Conservation (phyloP, 2,888 invertebrate genomes). For the Hermodice carunculata region DNA sequence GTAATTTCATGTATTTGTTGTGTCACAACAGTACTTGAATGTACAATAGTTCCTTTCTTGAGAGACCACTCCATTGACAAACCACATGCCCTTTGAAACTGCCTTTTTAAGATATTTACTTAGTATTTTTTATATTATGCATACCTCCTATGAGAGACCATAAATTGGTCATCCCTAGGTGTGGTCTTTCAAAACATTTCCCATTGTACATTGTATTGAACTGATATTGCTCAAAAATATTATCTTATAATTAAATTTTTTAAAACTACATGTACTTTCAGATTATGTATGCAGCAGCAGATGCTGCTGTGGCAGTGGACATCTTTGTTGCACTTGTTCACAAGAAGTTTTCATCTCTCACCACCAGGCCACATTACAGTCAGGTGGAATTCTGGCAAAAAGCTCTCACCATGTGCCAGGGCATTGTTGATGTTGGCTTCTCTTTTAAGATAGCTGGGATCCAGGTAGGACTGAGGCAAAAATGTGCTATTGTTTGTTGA, state of each 20-base stretch:
- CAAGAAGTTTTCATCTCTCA: constrained; percentile 43
- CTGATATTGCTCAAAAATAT: not conserved
- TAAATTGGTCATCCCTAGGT: not conserved
- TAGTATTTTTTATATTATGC: too few species aligned
- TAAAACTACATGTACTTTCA: constrained; percentile 34
- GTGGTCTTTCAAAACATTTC: not conserved
- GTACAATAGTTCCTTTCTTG: too few species aligned
- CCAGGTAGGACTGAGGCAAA: too few species aligned
- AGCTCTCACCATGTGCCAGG: constrained; percentile 50
- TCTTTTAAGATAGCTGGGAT: too few species aligned
- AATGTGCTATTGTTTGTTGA: too few species aligned
- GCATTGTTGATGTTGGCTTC: constrained; percentile 43
- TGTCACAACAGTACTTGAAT: too few species aligned
- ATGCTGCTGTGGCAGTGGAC: constrained; percentile 80
- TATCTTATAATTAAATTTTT: not conserved
- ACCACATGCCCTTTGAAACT: too few species aligned
- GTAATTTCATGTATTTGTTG: too few species aligned
- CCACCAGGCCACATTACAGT: constrained; percentile 27
- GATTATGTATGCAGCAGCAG: constrained; percentile 81
- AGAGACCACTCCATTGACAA: too few species aligned
- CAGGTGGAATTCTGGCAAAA: constrained; percentile 40
- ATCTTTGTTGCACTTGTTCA: constrained; percentile 73
- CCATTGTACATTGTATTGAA: not conserved
- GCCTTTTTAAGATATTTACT: too few species aligned
- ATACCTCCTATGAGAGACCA: too few species aligned